Percentiles rank a stretch among this genome's conserved stretches.
Conservation (phyloP, 2,113 vertebrate species). For the Corythornis vintsioides region DNA sequence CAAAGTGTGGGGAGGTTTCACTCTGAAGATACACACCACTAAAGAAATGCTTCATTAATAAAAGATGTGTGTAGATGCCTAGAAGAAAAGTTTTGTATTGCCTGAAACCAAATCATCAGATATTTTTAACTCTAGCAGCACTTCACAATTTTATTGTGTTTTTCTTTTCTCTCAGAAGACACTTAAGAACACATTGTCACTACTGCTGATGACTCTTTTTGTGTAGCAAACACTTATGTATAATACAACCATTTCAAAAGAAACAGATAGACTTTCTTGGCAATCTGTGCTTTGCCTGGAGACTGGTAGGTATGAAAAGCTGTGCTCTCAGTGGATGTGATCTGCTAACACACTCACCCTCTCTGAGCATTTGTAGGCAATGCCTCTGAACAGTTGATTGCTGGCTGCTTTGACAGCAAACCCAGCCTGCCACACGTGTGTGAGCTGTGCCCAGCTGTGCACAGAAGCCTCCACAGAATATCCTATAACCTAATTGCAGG, state of each 20-base stretch:
- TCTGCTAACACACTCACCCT: neutral
- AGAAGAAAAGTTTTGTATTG: neutral
- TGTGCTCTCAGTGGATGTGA: neutral
- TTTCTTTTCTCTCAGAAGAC: neutral
- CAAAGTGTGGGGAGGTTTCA: neutral
- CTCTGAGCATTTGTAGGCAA: constrained; percentile 6
- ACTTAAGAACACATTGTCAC: neutral
- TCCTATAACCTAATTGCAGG: neutral
- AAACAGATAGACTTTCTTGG: neutral
- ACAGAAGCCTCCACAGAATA: neutral
- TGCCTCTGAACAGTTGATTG: constrained; percentile 22
- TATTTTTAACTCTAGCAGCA: neutral
- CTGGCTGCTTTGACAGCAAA: constrained; percentile 34
- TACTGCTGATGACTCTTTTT: neutral
- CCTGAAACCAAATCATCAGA: neutral
- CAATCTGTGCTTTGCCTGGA: too few species aligned
- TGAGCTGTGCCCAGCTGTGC: neutral
- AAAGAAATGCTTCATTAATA: neutral
- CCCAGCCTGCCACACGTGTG: neutral
- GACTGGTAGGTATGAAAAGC: neutral
- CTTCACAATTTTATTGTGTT: neutral
- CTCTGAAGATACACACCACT: neutral
- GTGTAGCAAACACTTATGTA: neutral
- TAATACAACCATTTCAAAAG: neutral
- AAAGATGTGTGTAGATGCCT: neutral